A percentile compares a stretch with the other conserved stretches of the same genome.
Conservation (phyloP, 2,113 vertebrate genomes). For the Micronycteris hirsuta region DNA sequence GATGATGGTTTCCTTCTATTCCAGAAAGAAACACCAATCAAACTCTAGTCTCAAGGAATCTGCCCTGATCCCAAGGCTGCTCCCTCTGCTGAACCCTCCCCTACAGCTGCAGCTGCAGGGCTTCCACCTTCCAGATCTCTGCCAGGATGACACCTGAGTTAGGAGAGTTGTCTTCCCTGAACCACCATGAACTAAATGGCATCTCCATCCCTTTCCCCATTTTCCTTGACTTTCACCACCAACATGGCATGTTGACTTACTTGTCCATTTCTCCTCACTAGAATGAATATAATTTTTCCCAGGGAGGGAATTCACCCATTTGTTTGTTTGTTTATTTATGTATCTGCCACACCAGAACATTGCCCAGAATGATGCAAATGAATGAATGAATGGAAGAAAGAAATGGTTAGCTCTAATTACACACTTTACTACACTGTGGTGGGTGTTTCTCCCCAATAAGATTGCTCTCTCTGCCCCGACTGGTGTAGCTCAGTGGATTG, state of each 20-base stretch:
- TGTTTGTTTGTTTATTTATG: too few relatives aligned
- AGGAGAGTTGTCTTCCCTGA: not conserved
- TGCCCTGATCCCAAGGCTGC: too few relatives aligned
- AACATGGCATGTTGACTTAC: not conserved
- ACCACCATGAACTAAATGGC: not conserved
- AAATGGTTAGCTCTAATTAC: not conserved
- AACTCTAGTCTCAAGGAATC: not conserved
- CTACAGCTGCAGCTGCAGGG: rapidly evolving
- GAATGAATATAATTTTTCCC: not conserved
- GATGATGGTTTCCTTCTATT: not conserved
- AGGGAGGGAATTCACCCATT: not conserved
- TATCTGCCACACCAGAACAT: not conserved
- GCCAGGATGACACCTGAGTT: rapidly evolving
- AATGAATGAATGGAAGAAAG: not conserved
- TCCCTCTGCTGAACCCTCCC: not conserved
- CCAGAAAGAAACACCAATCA: not conserved
- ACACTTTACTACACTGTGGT: not conserved
- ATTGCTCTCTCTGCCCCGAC: not conserved
- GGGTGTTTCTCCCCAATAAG: not conserved
- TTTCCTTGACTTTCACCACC: not conserved
- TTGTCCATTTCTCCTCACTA: not conserved
- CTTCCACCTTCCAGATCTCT: not conserved
- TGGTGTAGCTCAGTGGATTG: too few relatives aligned
- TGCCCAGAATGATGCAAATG: not conserved
- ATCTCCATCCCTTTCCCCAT: not conserved